A percentile compares a stretch with the other conserved stretches of the same genome.
phyloP scores from a whole-genome alignment of 2,797 vertebrate species.

The Crocodylus rhombifer region DNA sequence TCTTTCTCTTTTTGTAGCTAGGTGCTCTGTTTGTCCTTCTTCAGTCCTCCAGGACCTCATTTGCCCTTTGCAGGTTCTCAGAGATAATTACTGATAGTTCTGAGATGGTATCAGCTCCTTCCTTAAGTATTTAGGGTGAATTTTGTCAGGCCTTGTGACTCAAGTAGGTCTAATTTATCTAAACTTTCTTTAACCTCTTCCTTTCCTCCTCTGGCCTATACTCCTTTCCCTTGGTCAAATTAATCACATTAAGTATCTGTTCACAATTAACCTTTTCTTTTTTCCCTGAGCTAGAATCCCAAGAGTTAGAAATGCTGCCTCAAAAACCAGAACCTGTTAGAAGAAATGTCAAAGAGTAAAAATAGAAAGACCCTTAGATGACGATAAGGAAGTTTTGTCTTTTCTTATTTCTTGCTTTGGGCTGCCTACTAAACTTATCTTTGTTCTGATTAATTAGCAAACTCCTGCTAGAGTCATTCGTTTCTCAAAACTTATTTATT shows the following conservation, averaged over 20 bases:
- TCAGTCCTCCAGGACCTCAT: conserved; percentile 32
- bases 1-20: conserved; percentile 15
- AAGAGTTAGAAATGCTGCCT: conserved; percentile 17
- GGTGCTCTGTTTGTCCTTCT: background rate
- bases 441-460: conserved; percentile 82
- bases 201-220: conserved; percentile 19
- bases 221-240: conserved; percentile 3
- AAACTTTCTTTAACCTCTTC: conserved; percentile 40
- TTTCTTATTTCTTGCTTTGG: conserved; percentile 61
- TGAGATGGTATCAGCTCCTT: conserved; percentile 45
- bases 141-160: conserved; percentile 13
- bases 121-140: conserved; percentile 10
- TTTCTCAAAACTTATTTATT: conserved; percentile 82
- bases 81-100: conserved; percentile 38
- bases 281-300: background rate
- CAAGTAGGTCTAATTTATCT: background rate
- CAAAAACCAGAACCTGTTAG: conserved; percentile 8
- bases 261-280: conserved; percentile 39
- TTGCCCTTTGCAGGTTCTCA: background rate
- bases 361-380: background rate
- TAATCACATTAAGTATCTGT: conserved; percentile 17
- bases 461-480: conserved; percentile 75
- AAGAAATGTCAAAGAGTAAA: conserved; percentile 15
- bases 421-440: conserved; percentile 59
- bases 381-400: conserved; percentile 10